A percentile compares a stretch with the other conserved stretches of the same genome.
These are phyloP conservation scores for Cordilura impudica DNA, from an alignment of 2,888 invertebrate species.

Conservation along the genomic window DNA sequence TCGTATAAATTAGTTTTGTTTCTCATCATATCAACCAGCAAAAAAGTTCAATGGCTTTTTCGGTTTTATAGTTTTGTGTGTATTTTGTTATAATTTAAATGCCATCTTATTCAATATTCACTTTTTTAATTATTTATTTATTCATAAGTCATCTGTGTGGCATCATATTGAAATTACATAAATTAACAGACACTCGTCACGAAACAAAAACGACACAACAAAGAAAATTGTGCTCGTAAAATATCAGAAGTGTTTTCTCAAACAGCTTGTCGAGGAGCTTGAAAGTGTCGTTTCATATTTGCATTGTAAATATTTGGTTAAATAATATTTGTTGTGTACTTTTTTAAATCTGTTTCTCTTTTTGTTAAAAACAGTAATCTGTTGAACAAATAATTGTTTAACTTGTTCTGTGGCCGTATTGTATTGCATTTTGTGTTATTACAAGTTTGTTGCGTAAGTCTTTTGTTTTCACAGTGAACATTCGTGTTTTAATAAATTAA, in stretches of 20 bases:
- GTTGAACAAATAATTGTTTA: background rate
- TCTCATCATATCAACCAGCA: background rate
- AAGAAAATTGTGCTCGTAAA: background rate
- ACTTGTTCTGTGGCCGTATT: background rate
- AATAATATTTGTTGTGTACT: background rate
- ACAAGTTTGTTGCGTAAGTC: constrained; percentile 12
- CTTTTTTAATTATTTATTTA: background rate
- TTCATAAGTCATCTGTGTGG: background rate
- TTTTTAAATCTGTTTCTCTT: background rate
- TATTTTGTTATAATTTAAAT: background rate
- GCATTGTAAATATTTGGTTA: background rate
- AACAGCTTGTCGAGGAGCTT: background rate
- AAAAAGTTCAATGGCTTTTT: background rate
- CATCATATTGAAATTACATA: background rate
- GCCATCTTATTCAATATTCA: background rate
- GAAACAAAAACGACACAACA: no score
- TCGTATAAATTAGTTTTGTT: background rate
- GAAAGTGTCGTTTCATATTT: background rate
- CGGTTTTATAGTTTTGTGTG: background rate
- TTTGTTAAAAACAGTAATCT: background rate
- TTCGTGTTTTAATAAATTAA: constrained; percentile 5
- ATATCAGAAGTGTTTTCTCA: background rate
- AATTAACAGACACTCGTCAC: background rate
- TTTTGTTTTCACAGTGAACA: constrained; percentile 1
- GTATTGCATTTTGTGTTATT: background rate